Percentiles rank a stretch among this genome's conserved stretches.
Conservation (phyloP, 2,888 invertebrate species). For the Sphinx pinastri region DNA sequence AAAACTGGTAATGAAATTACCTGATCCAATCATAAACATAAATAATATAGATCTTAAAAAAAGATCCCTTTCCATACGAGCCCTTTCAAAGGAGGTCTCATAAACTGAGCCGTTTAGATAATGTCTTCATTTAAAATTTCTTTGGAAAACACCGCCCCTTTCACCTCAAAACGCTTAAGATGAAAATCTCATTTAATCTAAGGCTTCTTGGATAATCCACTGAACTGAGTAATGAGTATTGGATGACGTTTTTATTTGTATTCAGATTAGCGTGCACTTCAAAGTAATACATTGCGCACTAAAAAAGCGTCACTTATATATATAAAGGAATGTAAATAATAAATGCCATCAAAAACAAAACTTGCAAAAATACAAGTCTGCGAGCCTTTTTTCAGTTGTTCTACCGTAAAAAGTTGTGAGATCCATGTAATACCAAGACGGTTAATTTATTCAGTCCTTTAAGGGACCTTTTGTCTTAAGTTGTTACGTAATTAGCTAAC, state of each 20-base stretch:
- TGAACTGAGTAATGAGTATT: conserved; percentile 8
- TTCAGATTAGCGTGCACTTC: not conserved
- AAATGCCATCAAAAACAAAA: no score
- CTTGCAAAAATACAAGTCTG: no score
- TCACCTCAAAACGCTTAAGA: conserved; percentile 11
- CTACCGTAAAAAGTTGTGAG: no score
- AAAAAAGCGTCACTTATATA: no score
- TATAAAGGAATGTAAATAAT: no score
- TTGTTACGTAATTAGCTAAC: no score
- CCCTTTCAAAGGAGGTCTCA: not conserved
- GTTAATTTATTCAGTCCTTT: no score
- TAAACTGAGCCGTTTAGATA: conserved; percentile 1
- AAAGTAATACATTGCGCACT: not conserved
- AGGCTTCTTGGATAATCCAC: conserved; percentile 13
- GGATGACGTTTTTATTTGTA: conserved; percentile 6
- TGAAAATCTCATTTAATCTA: not conserved
- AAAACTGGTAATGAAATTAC: not conserved
- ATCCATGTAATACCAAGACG: no score
- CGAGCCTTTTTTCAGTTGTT: no score
- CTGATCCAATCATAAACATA: not conserved
- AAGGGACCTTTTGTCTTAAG: no score
- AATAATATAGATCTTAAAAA: not conserved
- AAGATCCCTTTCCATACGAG: not conserved
- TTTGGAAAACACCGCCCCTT: conserved; percentile 2
- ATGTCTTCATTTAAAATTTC: conserved; percentile 13